Evolutionary conservation across 2,113 vertebrate genomes (phyloP), one percentile per base, ranked within the genome.

Genomic region (Xenus cinereus): DNA sequence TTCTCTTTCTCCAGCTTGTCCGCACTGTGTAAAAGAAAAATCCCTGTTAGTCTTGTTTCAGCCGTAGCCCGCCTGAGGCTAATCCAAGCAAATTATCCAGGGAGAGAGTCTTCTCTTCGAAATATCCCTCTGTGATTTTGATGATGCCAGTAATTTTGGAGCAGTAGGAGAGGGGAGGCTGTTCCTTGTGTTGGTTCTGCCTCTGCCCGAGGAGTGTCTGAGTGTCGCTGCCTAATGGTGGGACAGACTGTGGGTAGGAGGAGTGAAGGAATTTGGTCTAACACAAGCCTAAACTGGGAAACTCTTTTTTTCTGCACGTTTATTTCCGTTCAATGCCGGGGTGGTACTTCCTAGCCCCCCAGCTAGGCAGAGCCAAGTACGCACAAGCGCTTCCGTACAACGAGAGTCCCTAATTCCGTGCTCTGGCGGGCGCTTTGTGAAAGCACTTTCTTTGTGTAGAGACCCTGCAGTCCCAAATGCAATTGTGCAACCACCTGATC

Each of bases 401-500:
- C 32, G 37, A 32, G 60, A 32, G 50, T 56, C 62, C 71, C 28
- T 45, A 16, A 64, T 62, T 77, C 46, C 1, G 8, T 84, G 74
- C 54, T 75, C 43, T 37, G 4, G 45, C 35, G 39, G 27, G 24
- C 33, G 37, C 64, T 73, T 64, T 18, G 21, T 64, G 56, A 43
- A 87, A 39, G 27, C 4, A 9, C 45, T 46, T 37, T 11, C 32
- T 84, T 26, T 41, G 51, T 45, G 20, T 73, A n/a, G n/a, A 75
- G 59, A 35, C 26, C 26, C 46, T 27, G 7, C 35, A 24, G 20
- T 32, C 51, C 60, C 64, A 48, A 53, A 84, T 2, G 64, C 15
- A 9, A 17, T 4, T 0, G 0, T 1, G 2, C 20, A 14, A 50
- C n/a, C 8, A 2, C 63, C 37, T 16, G 53, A 0, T 37, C 63